A percentile compares a stretch with the other conserved stretches of the same genome.
phyloP scores from a whole-genome alignment of 2,888 invertebrate genomes.

The Scrobipalpa atriplicella region DNA sequence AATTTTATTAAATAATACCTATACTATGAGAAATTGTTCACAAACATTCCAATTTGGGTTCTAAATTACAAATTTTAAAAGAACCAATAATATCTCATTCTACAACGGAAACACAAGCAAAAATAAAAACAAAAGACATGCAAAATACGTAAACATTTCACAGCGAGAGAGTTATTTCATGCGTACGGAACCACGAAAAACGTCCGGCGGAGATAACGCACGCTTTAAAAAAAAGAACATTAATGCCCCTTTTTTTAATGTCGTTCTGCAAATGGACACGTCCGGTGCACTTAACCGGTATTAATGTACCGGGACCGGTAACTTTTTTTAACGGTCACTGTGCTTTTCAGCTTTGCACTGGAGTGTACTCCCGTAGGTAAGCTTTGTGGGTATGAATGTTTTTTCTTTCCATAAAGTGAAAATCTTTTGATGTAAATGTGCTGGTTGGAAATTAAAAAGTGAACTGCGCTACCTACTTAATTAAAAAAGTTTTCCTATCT shows the following conservation, averaged over 20 bases:
- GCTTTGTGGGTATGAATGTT: slow-evolving; percentile 18
- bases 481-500: too few relatives aligned
- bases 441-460: too few relatives aligned
- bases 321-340: slow-evolving; percentile 42
- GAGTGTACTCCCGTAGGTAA: slow-evolving; percentile 8
- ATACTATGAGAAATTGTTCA: background rate
- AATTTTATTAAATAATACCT: background rate
- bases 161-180: slow-evolving; percentile 22
- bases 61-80: background rate
- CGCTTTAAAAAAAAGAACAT: slow-evolving; percentile 31
- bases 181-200: slow-evolving; percentile 30
- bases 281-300: slow-evolving; percentile 43
- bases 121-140: slow-evolving; percentile 10
- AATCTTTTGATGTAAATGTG: too few relatives aligned
- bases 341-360: slow-evolving; percentile 37
- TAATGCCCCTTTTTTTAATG: slow-evolving; percentile 41
- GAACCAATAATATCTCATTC: background rate
- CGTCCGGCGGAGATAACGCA: slow-evolving; percentile 43
- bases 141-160: slow-evolving; percentile 14
- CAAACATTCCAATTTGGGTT: background rate
- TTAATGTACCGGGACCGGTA: slow-evolving; percentile 43
- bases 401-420: background rate
- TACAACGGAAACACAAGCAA: slow-evolving; percentile 3
- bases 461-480: too few relatives aligned
- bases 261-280: slow-evolving; percentile 46